phyloP scores from a whole-genome alignment of 1,140 invertebrate genomes.

The Mycetomoellerius zeteki region DNA sequence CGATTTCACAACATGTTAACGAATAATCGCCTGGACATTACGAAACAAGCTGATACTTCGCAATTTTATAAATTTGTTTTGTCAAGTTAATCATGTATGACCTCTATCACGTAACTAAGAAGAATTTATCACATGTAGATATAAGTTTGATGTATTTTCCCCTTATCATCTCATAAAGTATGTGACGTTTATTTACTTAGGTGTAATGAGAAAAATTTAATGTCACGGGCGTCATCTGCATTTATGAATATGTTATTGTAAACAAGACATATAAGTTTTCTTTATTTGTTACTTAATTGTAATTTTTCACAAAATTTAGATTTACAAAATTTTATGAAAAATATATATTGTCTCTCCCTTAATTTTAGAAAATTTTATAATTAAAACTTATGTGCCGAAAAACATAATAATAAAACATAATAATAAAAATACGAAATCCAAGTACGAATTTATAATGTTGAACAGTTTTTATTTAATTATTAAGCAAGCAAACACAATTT shows the following conservation, averaged over 20 bases:
- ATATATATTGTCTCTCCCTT: too few relatives aligned
- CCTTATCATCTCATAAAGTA: conserved; percentile 39
- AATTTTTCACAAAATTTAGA: too few relatives aligned
- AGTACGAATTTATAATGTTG: neutral
- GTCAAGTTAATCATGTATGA: conserved; percentile 24
- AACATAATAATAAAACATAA: neutral
- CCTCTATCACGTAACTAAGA: conserved; percentile 37
- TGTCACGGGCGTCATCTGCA: neutral
- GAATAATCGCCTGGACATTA: neutral
- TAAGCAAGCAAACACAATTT: too few relatives aligned
- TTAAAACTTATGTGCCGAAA: neutral
- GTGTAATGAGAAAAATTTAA: conserved; percentile 15
- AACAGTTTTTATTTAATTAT: neutral
- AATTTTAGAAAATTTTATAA: neutral
- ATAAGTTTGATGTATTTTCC: conserved; percentile 25
- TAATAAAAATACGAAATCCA: neutral
- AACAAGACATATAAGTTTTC: neutral
- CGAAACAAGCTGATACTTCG: neutral
- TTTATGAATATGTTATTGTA: neutral
- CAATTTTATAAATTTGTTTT: conserved; percentile 37
- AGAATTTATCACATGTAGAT: conserved; percentile 30
- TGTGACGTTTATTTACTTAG: conserved; percentile 40
- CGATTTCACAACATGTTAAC: neutral
- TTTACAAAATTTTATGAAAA: too few relatives aligned
- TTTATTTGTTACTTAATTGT: too few relatives aligned